These are phyloP conservation scores for Cossypha heuglini DNA, from an alignment of 2,797 vertebrate species.

Conservation along the genomic window DNA sequence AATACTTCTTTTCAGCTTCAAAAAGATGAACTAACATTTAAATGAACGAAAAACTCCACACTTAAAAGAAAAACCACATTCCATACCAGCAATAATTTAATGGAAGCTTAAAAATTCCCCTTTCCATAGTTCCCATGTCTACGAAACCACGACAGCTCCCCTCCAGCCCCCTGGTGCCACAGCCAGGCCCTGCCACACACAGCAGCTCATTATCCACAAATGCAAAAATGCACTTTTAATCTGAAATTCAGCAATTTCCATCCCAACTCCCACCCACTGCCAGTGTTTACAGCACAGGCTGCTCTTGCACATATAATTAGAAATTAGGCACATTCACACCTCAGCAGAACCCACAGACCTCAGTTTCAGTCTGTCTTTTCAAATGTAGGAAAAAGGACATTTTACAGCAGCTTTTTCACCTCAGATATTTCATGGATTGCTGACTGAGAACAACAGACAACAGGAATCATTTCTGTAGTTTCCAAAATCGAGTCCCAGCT, in stretches of 20 bases:
- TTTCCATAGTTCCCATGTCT: neutral
- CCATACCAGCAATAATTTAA: neutral
- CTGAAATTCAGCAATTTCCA: neutral
- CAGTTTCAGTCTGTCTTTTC: neutral
- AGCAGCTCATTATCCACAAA: neutral
- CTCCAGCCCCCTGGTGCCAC: neutral
- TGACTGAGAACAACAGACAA: neutral
- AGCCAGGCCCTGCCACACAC: neutral
- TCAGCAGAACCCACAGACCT: neutral
- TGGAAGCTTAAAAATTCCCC: neutral
- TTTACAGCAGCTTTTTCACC: neutral
- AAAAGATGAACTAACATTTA: neutral
- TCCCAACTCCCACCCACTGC: neutral
- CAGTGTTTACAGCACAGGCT: neutral
- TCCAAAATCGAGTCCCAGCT: neutral
- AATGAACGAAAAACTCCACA: neutral
- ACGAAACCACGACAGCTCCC: accelerated
- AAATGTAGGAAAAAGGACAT: neutral
- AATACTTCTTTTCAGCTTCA: neutral
- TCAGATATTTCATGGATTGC: neutral
- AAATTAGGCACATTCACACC: neutral
- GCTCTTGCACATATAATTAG: neutral
- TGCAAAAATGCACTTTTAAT: neutral
- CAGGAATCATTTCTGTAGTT: neutral
- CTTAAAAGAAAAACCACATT: neutral